Evolutionary conservation across 35 echinoderm and acorn worm genomes (phyloP).

Genomic region (Patiria miniata): DNA sequence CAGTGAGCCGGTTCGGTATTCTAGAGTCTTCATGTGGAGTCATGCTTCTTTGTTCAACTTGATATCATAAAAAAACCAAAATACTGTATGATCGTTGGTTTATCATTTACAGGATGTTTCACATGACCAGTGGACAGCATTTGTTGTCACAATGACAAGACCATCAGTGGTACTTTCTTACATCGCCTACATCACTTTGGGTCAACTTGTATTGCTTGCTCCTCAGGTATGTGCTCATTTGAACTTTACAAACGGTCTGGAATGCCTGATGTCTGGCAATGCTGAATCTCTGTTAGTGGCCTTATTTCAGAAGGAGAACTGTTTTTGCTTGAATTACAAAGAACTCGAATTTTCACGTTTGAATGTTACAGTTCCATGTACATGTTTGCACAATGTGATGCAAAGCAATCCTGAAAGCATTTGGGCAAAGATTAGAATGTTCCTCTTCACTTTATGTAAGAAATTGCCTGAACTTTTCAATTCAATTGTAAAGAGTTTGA

Average conservation of each 20-base stretch:
- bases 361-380: background rate
- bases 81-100: background rate
- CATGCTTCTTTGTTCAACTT: too few relatives aligned
- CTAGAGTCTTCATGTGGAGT: too few relatives aligned
- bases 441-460: too few relatives aligned
- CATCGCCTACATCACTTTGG: background rate
- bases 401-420: background rate
- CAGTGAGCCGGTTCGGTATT: too few relatives aligned
- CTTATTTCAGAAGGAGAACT: background rate
- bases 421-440: too few relatives aligned
- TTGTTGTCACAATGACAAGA: background rate
- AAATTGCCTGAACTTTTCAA: too few relatives aligned
- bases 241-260: too few relatives aligned
- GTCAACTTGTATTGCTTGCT: constrained; percentile 5
- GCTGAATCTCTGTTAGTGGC: background rate
- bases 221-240: background rate
- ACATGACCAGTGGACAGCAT: background rate
- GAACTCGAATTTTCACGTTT: background rate
- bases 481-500: too few relatives aligned
- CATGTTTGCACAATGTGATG: background rate
- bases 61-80: too few relatives aligned
- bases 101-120: background rate
- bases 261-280: too few relatives aligned
- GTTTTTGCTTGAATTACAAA: background rate
- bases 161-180: background rate